A percentile compares a stretch with the other conserved stretches of the same genome.
phyloP scores from a whole-genome alignment of 2,888 invertebrate species.

The Drosophila paranaensis region DNA sequence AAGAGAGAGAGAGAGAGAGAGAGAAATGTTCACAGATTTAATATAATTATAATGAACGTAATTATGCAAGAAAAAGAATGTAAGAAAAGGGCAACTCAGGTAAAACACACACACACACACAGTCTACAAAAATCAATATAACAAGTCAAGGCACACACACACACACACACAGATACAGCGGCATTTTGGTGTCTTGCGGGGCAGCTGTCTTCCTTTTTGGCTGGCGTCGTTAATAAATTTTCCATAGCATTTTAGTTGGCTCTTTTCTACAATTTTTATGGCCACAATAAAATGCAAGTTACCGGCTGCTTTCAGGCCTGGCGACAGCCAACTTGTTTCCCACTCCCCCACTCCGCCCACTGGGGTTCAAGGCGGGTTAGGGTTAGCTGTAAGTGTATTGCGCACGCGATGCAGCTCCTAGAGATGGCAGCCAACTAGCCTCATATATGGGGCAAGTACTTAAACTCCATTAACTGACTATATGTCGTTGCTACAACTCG shows the following conservation, averaged over 20 bases:
- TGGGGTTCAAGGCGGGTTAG: not conserved
- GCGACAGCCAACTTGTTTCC: slow-evolving; percentile 31
- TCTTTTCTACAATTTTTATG: slow-evolving; percentile 57
- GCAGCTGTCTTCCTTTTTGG: slow-evolving; percentile 54
- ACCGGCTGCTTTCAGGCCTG: slow-evolving; percentile 39
- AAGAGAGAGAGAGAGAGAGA: slow-evolving; percentile 13
- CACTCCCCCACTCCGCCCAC: not conserved
- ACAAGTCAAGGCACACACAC: slow-evolving; percentile 51
- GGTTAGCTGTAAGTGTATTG: slow-evolving; percentile 50
- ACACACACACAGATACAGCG: slow-evolving; percentile 8
- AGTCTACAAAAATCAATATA: slow-evolving; percentile 43
- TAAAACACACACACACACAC: slow-evolving; percentile 8
- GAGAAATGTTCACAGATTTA: slow-evolving; percentile 62
- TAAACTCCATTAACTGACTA: slow-evolving; percentile 4
- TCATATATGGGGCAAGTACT: not conserved
- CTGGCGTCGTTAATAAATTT: slow-evolving; percentile 61
- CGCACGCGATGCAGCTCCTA: slow-evolving; percentile 70
- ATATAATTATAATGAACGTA: slow-evolving; percentile 74
- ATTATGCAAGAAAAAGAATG: slow-evolving; percentile 54
- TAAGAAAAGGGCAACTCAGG: slow-evolving; percentile 28
- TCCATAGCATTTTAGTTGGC: slow-evolving; percentile 60
- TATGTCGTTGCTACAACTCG: too few relatives aligned
- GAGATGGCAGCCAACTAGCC: slow-evolving; percentile 10
- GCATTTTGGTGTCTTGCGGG: slow-evolving; percentile 37
- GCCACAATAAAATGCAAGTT: slow-evolving; percentile 64